Conservation (phyloP, 35 echinoderm and acorn worm genomes). For the Hemicentrotus pulcherrimus region DNA sequence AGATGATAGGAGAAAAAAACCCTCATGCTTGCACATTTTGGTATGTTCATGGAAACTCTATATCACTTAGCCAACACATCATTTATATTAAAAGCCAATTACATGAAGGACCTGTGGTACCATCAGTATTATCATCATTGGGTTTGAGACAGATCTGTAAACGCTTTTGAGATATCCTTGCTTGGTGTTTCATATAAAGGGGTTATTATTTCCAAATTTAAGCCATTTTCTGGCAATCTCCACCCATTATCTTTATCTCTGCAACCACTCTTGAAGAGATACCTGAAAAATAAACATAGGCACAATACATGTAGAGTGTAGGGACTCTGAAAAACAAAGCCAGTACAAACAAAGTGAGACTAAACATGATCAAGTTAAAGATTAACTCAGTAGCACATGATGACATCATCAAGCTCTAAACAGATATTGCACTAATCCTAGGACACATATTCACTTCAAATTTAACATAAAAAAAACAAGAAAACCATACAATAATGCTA, state of each 20-base stretch:
- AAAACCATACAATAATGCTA: neutral
- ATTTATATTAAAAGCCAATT: no score
- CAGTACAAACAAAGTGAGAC: neutral
- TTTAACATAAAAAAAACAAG: neutral
- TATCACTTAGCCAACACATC: no score
- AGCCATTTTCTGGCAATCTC: neutral
- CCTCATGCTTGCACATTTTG: no score
- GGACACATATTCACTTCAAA: neutral
- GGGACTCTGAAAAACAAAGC: neutral
- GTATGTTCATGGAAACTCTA: no score
- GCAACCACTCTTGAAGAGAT: neutral
- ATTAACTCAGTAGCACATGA: neutral
- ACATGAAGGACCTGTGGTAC: no score
- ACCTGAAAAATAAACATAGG: neutral
- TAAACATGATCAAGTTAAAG: neutral
- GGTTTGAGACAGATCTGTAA: no score
- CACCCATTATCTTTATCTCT: neutral
- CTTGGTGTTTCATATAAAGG: neutral
- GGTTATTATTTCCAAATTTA: neutral
- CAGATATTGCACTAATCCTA: constrained; percentile 4
- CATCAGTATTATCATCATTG: no score
- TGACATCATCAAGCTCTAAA: neutral
- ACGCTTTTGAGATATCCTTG: neutral
- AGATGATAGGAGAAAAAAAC: no score
- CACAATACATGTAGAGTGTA: neutral